Percentiles rank a stretch among this genome's conserved stretches.
phyloP scores from a whole-genome alignment of 2,888 invertebrate species.

The Petrolisthes cinctipes region DNA sequence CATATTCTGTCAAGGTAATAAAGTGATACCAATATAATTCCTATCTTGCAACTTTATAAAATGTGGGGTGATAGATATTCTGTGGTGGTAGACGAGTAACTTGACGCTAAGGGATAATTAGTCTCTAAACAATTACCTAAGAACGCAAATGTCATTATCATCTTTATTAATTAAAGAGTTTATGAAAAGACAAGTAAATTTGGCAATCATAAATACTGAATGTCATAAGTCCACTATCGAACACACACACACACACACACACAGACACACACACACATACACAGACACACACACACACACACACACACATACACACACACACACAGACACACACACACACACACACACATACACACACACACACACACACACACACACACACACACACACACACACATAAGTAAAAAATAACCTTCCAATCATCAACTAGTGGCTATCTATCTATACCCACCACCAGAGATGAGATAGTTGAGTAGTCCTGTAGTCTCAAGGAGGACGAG shows the following conservation, averaged over 20 bases:
- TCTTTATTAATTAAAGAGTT: too few relatives aligned
- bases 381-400: slow-evolving; percentile 7
- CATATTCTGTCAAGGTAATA: slow-evolving; percentile 34
- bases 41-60: too few relatives aligned
- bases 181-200: too few relatives aligned
- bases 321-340: not conserved
- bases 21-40: too few relatives aligned
- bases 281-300: not conserved
- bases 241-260: slow-evolving; percentile 1
- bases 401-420: not conserved
- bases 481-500: slow-evolving; percentile 46
- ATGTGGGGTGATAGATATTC: too few relatives aligned
- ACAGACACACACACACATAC: not conserved
- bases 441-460: slow-evolving; percentile 35
- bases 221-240: not conserved
- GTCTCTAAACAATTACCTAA: too few relatives aligned
- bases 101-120: too few relatives aligned
- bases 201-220: too few relatives aligned
- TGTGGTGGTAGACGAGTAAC: too few relatives aligned
- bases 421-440: not conserved
- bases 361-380: slow-evolving; percentile 18
- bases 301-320: not conserved
- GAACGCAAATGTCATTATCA: too few relatives aligned
- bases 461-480: slow-evolving; percentile 33
- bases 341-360: slow-evolving; percentile 13